Conservation (phyloP, 1,140 invertebrate species). For the Platyscapa corneri region DNA sequence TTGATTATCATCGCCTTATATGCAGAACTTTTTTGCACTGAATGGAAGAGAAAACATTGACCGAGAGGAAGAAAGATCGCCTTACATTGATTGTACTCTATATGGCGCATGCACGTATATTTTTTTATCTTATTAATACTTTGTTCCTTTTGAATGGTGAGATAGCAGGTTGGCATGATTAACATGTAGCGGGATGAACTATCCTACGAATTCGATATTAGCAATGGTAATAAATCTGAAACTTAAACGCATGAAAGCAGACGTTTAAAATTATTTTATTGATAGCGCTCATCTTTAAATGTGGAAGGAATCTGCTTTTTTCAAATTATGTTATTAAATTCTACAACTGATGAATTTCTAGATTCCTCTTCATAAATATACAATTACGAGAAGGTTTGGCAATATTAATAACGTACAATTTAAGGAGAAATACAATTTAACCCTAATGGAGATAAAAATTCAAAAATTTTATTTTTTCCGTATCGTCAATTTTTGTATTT, state of each 20-base stretch:
- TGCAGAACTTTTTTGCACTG: neutral
- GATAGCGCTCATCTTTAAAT: neutral
- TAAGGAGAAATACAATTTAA: no score
- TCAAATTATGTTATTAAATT: no score
- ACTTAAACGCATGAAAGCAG: neutral
- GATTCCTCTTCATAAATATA: no score
- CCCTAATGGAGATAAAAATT: no score
- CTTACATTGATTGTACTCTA: neutral
- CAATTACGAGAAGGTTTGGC: no score
- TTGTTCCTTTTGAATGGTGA: neutral
- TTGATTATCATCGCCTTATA: conserved; percentile 20
- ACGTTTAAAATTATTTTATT: neutral
- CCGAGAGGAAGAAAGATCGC: neutral
- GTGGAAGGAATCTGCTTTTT: no score
- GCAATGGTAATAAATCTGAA: neutral
- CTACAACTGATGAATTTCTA: no score
- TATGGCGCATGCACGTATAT: neutral
- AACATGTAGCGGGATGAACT: neutral
- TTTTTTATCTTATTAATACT: neutral
- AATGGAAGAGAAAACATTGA: neutral
- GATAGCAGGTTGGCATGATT: neutral
- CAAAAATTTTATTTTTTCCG: no score
- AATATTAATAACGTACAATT: no score
- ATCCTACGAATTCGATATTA: neutral
- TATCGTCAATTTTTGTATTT: no score